These are phyloP conservation scores for Iphiclides podalirius DNA, from an alignment of 2,888 invertebrate genomes.

Conservation along the genomic window DNA sequence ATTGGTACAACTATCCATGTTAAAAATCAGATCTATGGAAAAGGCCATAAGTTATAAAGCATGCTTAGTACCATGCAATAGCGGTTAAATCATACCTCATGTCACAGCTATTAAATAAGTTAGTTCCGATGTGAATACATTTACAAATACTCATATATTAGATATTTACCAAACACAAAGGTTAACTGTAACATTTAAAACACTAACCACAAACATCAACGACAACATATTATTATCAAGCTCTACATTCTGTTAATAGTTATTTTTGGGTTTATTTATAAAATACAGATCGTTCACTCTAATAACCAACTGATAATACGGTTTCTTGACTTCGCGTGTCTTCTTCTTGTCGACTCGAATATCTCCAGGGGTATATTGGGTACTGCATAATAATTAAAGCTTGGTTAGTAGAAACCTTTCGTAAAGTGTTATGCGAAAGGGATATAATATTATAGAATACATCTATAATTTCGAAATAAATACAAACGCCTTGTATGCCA, in stretches of 20 bases:
- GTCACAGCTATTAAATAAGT: conserved; percentile 52
- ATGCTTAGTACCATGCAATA: conserved; percentile 23
- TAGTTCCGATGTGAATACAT: conserved; percentile 17
- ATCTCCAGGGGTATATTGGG: conserved; percentile 80
- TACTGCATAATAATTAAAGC: conserved; percentile 78
- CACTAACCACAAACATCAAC: conserved; percentile 41
- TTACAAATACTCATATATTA: conserved; percentile 1
- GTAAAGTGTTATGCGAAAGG: conserved; percentile 19
- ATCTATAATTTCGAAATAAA: conserved; percentile 1
- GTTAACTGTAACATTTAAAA: conserved; percentile 16
- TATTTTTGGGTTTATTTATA: conserved; percentile 50
- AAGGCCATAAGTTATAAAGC: conserved; percentile 11
- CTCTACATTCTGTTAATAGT: conserved; percentile 60
- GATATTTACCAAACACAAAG: conserved; percentile 11
- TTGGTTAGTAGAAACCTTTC: conserved; percentile 63
- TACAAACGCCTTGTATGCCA: background rate
- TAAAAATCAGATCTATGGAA: conserved; percentile 30
- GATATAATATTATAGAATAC: conserved; percentile 4
- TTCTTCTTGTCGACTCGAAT: conserved; percentile 78
- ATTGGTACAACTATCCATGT: conserved; percentile 23
- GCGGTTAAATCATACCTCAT: conserved; percentile 8
- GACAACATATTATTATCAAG: conserved; percentile 54
- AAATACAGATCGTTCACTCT: conserved; percentile 67
- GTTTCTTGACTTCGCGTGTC: conserved; percentile 79
- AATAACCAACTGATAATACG: conserved; percentile 80